These are phyloP conservation scores for Scaptomyza graminum DNA, from an alignment of 1,140 invertebrate genomes.

Conservation along the genomic window DNA sequence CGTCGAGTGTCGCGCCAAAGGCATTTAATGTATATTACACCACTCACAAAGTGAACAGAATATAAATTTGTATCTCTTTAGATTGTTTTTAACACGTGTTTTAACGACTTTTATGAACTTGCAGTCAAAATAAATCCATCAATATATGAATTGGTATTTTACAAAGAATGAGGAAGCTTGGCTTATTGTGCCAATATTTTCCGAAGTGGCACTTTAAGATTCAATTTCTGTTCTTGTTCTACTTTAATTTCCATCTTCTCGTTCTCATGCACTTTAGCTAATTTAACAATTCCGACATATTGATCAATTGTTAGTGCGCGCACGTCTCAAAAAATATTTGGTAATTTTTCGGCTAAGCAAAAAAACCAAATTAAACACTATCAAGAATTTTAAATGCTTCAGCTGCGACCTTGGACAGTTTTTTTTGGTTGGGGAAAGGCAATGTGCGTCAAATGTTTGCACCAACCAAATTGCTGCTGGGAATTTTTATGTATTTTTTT, in stretches of 20 bases:
- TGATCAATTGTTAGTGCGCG: slow-evolving; percentile 68
- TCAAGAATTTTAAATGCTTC: slow-evolving; percentile 76
- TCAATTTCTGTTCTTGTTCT: neutral
- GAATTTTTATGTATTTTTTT: slow-evolving; percentile 20
- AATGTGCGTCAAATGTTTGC: slow-evolving; percentile 13
- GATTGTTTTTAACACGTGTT: slow-evolving; percentile 10
- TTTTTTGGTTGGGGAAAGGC: slow-evolving; percentile 50
- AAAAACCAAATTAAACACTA: slow-evolving; percentile 48
- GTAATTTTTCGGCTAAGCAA: slow-evolving; percentile 50
- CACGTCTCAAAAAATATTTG: slow-evolving; percentile 57
- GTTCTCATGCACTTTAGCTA: slow-evolving; percentile 11
- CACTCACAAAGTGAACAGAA: neutral
- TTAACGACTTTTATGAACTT: slow-evolving; percentile 33
- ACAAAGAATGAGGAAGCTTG: neutral
- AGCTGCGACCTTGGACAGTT: slow-evolving; percentile 53
- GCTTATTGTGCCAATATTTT: slow-evolving; percentile 15
- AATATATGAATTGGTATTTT: neutral
- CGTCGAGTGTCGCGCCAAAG: slow-evolving; percentile 8
- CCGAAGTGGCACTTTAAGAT: slow-evolving; percentile 6
- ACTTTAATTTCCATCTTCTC: slow-evolving; percentile 3
- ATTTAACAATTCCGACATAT: slow-evolving; percentile 62
- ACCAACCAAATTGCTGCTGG: slow-evolving; percentile 17
- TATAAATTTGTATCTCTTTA: neutral
- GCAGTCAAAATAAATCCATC: slow-evolving; percentile 36
- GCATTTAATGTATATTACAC: slow-evolving; percentile 24